A percentile compares a stretch with the other conserved stretches of the same genome.
phyloP scores from a whole-genome alignment of 2,888 invertebrate species.

The Epinotia nisella region DNA sequence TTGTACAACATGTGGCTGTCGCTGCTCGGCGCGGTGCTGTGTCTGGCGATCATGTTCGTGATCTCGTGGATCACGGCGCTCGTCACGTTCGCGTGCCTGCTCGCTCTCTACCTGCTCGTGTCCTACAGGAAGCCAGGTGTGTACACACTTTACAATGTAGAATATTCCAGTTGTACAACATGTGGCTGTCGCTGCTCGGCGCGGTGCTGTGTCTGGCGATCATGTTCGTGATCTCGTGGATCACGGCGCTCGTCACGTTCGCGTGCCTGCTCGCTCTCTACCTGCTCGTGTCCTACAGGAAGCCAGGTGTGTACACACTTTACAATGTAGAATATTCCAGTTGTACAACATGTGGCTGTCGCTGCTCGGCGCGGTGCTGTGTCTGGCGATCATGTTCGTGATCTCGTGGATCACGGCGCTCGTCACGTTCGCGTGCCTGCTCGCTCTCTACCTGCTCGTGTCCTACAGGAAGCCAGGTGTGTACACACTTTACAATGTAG shows the following conservation, averaged over 20 bases:
- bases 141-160: too few relatives aligned
- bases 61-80: constrained; percentile 97
- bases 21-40: constrained; percentile 91
- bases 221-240: constrained; percentile 98
- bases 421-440: constrained; percentile 63
- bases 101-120: constrained; percentile 95
- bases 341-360: constrained; percentile 98
- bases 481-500: too few relatives aligned
- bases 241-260: constrained; percentile 90
- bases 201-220: constrained; percentile 93
- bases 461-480: constrained; percentile 59
- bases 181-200: constrained; percentile 96
- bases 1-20: constrained; percentile 98
- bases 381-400: constrained; percentile 97
- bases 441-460: too few relatives aligned
- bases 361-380: constrained; percentile 91
- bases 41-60: constrained; percentile 97
- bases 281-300: too few relatives aligned
- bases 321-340: too few relatives aligned
- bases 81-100: constrained; percentile 91
- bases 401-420: constrained; percentile 97
- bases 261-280: too few relatives aligned
- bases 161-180: constrained; percentile 95
- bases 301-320: constrained; percentile 61
- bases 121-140: constrained; percentile 96